Percentiles rank a stretch among this genome's conserved stretches.
phyloP scores from a whole-genome alignment of 2,888 invertebrate genomes.

The Epirrita christyi region DNA sequence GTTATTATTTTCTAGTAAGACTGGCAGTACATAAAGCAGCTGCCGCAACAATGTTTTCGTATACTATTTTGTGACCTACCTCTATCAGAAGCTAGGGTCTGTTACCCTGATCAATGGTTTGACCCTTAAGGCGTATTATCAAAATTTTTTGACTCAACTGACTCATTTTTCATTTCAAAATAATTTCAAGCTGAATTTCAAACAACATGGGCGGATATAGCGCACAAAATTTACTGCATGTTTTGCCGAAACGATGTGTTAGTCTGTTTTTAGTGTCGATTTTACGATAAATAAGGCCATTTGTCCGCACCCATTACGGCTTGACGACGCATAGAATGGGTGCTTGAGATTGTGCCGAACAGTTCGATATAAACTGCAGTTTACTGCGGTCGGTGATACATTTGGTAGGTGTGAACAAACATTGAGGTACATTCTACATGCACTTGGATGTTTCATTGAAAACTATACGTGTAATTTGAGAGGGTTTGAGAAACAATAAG shows the following conservation, averaged over 20 bases:
- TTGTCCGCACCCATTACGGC: constrained; percentile 69
- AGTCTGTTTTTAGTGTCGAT: constrained; percentile 75
- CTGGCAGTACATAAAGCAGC: no score
- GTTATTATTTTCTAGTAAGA: no score
- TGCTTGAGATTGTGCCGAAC: constrained; percentile 66
- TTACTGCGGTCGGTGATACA: constrained; percentile 51
- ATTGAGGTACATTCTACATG: constrained; percentile 9
- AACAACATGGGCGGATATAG: not conserved
- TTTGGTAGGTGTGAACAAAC: constrained; percentile 46
- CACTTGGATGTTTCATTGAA: not conserved
- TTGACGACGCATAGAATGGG: constrained; percentile 70
- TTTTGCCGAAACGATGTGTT: constrained; percentile 69
- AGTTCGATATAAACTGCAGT: constrained; percentile 58
- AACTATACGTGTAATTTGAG: no score
- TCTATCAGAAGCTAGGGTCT: no score
- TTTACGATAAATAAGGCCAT: constrained; percentile 78
- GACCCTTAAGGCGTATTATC: no score
- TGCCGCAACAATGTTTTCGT: no score
- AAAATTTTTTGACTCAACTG: no score
- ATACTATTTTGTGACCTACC: no score
- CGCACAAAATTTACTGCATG: constrained; percentile 47
- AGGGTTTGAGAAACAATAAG: no score
- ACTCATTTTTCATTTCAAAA: no score
- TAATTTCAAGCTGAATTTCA: no score
- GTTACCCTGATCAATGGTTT: no score